Evolutionary conservation across 2,113 vertebrate species (phyloP).

Genomic region (Tragelaphus imberbis): DNA sequence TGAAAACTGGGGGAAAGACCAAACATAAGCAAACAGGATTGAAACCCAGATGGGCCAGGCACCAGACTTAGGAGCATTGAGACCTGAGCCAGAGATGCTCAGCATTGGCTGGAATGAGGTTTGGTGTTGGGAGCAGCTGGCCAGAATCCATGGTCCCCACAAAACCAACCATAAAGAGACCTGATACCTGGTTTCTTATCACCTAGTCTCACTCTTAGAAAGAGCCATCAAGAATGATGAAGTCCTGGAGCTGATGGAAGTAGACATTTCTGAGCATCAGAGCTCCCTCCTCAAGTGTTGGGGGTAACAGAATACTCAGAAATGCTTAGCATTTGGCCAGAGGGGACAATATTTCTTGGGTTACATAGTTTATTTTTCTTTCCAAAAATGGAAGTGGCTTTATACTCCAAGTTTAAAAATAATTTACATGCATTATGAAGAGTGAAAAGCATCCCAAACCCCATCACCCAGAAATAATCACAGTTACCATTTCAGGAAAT

Average conservation of each 20-base stretch:
- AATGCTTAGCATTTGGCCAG: neutral
- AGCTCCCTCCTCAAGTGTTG: neutral
- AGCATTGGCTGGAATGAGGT: neutral
- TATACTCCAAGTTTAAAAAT: conserved; percentile 8
- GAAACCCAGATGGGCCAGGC: neutral
- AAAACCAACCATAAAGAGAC: neutral
- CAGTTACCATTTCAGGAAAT: neutral
- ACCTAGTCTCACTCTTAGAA: neutral
- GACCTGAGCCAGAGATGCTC: neutral
- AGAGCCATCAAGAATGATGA: neutral
- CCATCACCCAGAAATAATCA: neutral
- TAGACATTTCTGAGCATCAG: neutral
- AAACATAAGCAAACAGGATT: neutral
- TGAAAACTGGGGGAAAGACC: neutral
- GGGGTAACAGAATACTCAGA: neutral
- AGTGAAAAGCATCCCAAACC: neutral
- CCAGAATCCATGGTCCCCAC: neutral
- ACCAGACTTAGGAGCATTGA: neutral
- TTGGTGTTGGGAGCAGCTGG: neutral
- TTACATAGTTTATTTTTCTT: conserved; percentile 11
- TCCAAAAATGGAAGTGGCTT: neutral
- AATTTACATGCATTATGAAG: neutral
- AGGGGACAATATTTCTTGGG: neutral
- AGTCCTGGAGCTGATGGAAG: neutral
- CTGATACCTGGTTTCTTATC: neutral